Evolutionary conservation across 2,888 invertebrate genomes (phyloP).

Genomic region (Invenusta paracnida): DNA sequence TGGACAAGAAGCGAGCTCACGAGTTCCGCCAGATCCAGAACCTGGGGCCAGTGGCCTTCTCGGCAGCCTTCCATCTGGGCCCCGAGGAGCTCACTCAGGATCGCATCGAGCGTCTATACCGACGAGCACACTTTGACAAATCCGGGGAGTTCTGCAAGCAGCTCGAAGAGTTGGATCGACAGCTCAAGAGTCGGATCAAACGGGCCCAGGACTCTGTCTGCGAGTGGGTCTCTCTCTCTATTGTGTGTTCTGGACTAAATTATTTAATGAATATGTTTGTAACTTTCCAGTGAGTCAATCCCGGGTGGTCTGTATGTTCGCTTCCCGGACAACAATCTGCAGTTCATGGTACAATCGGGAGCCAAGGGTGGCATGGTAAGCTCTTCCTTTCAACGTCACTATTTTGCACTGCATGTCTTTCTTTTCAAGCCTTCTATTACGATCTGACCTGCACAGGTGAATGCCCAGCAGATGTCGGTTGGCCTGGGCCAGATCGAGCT

Average conservation of each 20-base stretch:
- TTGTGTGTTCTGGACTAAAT: no score
- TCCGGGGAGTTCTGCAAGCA: conserved; percentile 61
- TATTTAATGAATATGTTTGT: neutral
- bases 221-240: no score
- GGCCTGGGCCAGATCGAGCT: conserved; percentile 94
- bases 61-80: conserved; percentile 28
- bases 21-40: neutral
- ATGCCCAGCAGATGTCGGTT: conserved; percentile 98
- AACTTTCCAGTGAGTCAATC: conserved; percentile 70
- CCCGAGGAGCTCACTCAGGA: conserved; percentile 32
- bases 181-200: conserved; percentile 65
- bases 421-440: no score
- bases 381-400: conserved; percentile 43
- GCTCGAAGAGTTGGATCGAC: conserved; percentile 69
- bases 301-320: conserved; percentile 75
- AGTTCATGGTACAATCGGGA: conserved; percentile 94
- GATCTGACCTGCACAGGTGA: no score
- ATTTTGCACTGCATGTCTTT: no score
- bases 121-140: conserved; percentile 37
- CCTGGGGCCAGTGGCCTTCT: conserved; percentile 31
- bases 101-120: neutral
- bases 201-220: conserved; percentile 16
- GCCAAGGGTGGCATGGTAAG: conserved; percentile 90
- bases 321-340: conserved; percentile 92
- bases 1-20: neutral